phyloP scores from a whole-genome alignment of 2,888 invertebrate genomes.

The Trissolcus brochymenae region DNA sequence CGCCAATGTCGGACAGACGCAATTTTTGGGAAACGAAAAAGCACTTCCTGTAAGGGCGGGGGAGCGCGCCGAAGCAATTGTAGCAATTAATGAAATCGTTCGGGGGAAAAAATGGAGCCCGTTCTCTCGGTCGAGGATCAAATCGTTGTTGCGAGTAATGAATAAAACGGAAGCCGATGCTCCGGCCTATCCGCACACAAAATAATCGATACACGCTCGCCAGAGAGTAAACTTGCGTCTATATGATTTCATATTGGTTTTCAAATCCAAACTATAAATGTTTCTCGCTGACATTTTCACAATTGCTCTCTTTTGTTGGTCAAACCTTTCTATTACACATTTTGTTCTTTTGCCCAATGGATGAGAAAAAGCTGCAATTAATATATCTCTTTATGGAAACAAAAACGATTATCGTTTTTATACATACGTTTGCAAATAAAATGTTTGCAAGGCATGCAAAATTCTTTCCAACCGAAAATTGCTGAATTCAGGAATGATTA shows the following conservation, averaged over 20 bases:
- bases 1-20: slow-evolving; percentile 52
- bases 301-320: slow-evolving; percentile 15
- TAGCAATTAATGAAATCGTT: slow-evolving; percentile 57
- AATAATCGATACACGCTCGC: slow-evolving; percentile 51
- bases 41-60: slow-evolving; percentile 50
- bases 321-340: slow-evolving; percentile 21
- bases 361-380: too few species aligned
- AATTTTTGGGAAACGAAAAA: slow-evolving; percentile 64
- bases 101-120: slow-evolving; percentile 44
- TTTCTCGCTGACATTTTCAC: slow-evolving; percentile 31
- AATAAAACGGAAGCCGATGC: slow-evolving; percentile 58
- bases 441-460: too few species aligned
- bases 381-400: too few species aligned
- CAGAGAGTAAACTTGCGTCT: slow-evolving; percentile 24
- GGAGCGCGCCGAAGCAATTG: slow-evolving; percentile 34
- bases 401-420: too few species aligned
- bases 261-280: slow-evolving; percentile 24
- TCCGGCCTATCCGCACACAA: slow-evolving; percentile 40
- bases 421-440: too few species aligned
- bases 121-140: slow-evolving; percentile 41
- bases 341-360: neutral
- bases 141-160: slow-evolving; percentile 57
- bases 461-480: too few species aligned
- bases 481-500: too few species aligned
- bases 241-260: slow-evolving; percentile 46